phyloP scores from a whole-genome alignment of 1,140 invertebrate species.

The Cotesia typhae region DNA sequence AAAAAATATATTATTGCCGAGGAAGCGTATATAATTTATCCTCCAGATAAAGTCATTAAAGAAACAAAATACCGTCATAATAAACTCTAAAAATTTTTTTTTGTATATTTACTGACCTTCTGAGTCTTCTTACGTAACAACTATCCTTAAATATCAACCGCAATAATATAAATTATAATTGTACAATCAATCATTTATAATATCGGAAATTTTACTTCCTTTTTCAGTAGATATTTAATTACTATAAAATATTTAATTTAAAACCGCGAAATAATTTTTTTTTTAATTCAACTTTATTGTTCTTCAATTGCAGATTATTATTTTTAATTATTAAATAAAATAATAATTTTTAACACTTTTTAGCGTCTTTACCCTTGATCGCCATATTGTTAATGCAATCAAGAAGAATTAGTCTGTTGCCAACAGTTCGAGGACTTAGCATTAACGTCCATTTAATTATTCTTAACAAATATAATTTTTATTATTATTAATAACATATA shows the following conservation, averaged over 20 bases:
- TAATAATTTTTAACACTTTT: too few relatives aligned
- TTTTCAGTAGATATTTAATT: not conserved
- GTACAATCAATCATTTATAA: conserved; percentile 15
- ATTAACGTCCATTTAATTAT: conserved; percentile 7
- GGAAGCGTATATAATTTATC: not conserved
- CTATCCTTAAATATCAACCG: not conserved
- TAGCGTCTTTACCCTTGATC: conserved; percentile 21
- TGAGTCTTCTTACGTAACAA: not conserved
- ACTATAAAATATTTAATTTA: not conserved
- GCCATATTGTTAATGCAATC: conserved; percentile 32
- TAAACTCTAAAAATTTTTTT: not conserved
- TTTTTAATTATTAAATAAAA: too few relatives aligned
- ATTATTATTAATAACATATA: not conserved
- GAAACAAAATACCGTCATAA: not conserved
- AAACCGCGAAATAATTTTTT: not conserved
- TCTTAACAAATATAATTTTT: not conserved
- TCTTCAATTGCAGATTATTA: not conserved
- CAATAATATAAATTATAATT: conserved; percentile 8
- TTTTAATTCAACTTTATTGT: not conserved
- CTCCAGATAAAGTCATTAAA: not conserved
- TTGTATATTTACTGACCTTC: conserved; percentile 8
- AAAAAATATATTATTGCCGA: conserved; percentile 7
- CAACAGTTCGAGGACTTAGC: conserved; percentile 23
- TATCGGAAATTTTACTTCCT: conserved; percentile 12
- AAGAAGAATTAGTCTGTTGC: conserved; percentile 23